phyloP scores from a whole-genome alignment of 1,140 invertebrate genomes.

The Whitmania pigra region DNA sequence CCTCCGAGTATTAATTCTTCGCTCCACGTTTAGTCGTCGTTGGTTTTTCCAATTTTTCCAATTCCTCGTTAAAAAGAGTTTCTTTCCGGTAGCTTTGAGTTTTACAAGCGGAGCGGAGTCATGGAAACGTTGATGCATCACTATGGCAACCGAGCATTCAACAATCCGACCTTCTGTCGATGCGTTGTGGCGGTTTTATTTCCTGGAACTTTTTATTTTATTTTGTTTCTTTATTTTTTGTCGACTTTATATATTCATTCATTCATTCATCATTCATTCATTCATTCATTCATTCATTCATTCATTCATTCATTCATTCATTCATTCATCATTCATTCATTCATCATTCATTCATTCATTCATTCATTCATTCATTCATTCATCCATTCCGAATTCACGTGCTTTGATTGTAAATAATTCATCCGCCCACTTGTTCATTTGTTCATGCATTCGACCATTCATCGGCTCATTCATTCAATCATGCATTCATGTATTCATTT shows the following conservation, averaged over 20 bases:
- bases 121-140: neutral
- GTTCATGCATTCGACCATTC: neutral
- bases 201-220: neutral
- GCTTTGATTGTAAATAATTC: neutral
- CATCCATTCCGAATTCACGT: neutral
- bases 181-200: neutral
- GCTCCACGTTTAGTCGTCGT: too few species aligned
- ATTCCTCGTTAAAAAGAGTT: neutral
- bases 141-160: neutral
- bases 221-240: neutral
- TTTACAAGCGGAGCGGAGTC: neutral
- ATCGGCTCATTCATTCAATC: neutral
- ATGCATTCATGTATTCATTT: neutral
- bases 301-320: neutral
- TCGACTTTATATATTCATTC: too few species aligned
- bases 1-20: too few species aligned
- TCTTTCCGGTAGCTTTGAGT: neutral
- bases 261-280: constrained; percentile 10
- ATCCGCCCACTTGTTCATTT: neutral
- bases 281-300: neutral
- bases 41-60: too few species aligned
- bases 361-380: constrained; percentile 10
- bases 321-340: neutral
- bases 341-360: too few species aligned
- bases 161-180: neutral